A percentile compares a stretch with the other conserved stretches of the same genome.
Conservation (phyloP, 1,140 invertebrate genomes). For the Armadillidium nasatum region DNA sequence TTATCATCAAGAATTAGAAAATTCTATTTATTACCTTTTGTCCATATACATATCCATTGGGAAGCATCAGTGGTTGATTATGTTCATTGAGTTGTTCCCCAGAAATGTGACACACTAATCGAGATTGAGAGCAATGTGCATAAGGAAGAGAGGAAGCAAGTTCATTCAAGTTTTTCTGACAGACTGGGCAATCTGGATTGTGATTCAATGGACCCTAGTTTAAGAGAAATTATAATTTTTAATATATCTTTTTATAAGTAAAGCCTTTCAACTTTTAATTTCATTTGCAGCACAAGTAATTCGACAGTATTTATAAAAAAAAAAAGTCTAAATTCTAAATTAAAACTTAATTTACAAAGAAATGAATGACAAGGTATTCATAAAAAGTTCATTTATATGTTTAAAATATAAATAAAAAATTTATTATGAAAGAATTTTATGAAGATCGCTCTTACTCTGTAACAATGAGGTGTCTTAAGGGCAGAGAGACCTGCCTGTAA, state of each 20-base stretch:
- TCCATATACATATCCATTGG: slow-evolving; percentile 97
- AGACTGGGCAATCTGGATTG: slow-evolving; percentile 90
- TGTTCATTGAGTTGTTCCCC: slow-evolving; percentile 92
- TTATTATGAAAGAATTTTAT: slow-evolving; percentile 61
- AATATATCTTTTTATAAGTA: no score
- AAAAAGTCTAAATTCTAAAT: no score
- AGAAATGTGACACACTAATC: slow-evolving; percentile 85
- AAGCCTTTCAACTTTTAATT: no score
- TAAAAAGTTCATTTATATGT: no score
- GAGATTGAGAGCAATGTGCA: slow-evolving; percentile 92
- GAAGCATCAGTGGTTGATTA: slow-evolving; percentile 96
- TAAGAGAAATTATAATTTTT: no score
- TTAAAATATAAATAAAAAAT: no score
- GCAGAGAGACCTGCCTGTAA: slow-evolving; percentile 89
- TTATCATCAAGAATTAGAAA: neutral
- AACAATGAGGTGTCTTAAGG: slow-evolving; percentile 77
- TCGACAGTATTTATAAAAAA: no score
- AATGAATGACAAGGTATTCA: no score
- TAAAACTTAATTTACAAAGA: no score
- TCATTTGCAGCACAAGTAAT: no score
- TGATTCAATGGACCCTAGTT: slow-evolving; percentile 50
- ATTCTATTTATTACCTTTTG: slow-evolving; percentile 65
- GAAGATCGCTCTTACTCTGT: slow-evolving; percentile 37
- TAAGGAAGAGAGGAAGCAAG: slow-evolving; percentile 82
- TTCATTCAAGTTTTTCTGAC: slow-evolving; percentile 77